phyloP scores from a whole-genome alignment of 2,113 vertebrate species.

The Siniperca knerii region DNA sequence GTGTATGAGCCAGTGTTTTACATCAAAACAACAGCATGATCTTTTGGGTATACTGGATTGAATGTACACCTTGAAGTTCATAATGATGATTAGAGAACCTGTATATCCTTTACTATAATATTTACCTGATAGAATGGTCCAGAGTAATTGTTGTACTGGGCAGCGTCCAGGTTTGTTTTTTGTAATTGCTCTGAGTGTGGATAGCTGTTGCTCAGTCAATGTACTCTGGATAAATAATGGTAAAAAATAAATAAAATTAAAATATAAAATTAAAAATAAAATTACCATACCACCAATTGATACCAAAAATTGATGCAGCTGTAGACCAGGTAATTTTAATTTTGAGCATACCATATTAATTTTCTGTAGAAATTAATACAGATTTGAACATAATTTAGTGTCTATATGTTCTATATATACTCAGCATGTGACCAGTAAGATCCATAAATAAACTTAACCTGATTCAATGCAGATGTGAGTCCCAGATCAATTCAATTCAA shows the following conservation, averaged over 20 bases:
- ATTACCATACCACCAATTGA: neutral
- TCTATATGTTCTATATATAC: neutral
- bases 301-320: neutral
- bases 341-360: neutral
- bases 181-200: neutral
- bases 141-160: neutral
- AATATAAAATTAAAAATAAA: too few relatives aligned
- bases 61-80: conserved; percentile 24
- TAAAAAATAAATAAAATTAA: neutral
- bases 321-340: neutral
- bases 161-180: conserved; percentile 3
- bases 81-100: conserved; percentile 1
- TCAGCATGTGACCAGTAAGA: too few relatives aligned
- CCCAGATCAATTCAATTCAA: neutral
- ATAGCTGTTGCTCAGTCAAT: conserved; percentile 4
- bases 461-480: neutral
- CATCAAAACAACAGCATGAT: conserved; percentile 38
- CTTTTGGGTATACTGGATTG: conserved; percentile 18
- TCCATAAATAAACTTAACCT: neutral
- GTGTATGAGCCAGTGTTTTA: conserved; percentile 47
- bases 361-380: neutral
- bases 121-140: neutral
- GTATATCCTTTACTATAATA: neutral
- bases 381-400: neutral
- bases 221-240: conserved; percentile 3